phyloP scores from a whole-genome alignment of 2,797 vertebrate genomes.

The Mormyrus hasselquistii region DNA sequence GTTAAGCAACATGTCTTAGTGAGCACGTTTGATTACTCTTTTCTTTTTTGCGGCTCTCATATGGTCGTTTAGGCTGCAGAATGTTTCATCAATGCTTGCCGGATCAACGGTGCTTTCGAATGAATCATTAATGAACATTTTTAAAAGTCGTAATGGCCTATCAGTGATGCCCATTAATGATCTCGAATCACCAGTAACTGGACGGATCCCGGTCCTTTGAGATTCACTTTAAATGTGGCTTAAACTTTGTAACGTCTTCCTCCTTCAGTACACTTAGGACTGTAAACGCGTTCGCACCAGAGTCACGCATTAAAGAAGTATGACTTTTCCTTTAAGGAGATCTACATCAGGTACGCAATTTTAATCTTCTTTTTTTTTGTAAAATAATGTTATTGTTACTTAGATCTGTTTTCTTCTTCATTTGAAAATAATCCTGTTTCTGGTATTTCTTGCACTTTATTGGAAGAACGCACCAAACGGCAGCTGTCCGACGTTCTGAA shows the following conservation, averaged over 20 bases:
- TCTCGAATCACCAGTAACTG: conserved; percentile 82
- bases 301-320: conserved; percentile 64
- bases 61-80: conserved; percentile 42
- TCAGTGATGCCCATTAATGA: conserved; percentile 96
- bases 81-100: conserved; percentile 60
- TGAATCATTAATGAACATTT: conserved; percentile 95
- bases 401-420: neutral
- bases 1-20: conserved; percentile 58
- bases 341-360: conserved; percentile 85
- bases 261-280: conserved; percentile 47
- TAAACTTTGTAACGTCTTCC: conserved; percentile 76
- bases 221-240: conserved; percentile 74
- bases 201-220: conserved; percentile 83
- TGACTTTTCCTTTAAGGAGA: conserved; percentile 88
- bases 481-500: conserved; percentile 50
- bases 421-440: neutral
- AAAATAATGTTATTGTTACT: neutral
- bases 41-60: conserved; percentile 53
- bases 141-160: conserved; percentile 87
- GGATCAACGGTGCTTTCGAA: conserved; percentile 65
- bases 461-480: neutral
- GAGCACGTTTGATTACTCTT: conserved; percentile 9
- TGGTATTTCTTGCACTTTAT: neutral
- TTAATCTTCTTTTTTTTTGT: neutral
- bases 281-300: conserved; percentile 43